Evolutionary conservation across 2,888 invertebrate genomes (phyloP).

Genomic region (Meiosimyza platycephala): DNA sequence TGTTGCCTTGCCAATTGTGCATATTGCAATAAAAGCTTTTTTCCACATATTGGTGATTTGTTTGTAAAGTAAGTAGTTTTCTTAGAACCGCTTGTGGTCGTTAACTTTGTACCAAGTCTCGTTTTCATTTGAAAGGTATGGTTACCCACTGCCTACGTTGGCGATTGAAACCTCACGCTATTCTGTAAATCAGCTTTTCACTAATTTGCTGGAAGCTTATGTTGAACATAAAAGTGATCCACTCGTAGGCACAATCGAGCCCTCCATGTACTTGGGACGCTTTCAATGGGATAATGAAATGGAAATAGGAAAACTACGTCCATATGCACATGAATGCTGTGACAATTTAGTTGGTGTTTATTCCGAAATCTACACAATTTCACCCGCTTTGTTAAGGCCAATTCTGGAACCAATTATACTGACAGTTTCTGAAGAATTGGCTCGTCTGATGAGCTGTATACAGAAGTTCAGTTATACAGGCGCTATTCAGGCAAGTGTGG

Average conservation of each 20-base stretch:
- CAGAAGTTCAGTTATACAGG: constrained; percentile 76
- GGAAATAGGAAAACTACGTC: constrained; percentile 81
- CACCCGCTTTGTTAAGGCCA: constrained; percentile 80
- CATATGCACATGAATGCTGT: constrained; percentile 89
- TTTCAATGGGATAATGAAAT: constrained; percentile 87
- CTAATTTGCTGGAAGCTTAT: constrained; percentile 78
- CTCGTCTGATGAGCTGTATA: constrained; percentile 86
- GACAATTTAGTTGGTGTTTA: constrained; percentile 77
- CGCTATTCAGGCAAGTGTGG: constrained; percentile 83
- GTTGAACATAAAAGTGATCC: constrained; percentile 94
- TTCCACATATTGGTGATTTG: constrained; percentile 77
- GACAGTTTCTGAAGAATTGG: constrained; percentile 92
- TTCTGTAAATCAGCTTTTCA: constrained; percentile 69
- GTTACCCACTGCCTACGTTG: constrained; percentile 80
- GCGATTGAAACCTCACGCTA: constrained; percentile 78
- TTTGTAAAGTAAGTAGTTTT: constrained; percentile 67
- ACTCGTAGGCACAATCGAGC: constrained; percentile 94
- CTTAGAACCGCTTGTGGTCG: neutral
- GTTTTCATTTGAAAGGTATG: constrained; percentile 67
- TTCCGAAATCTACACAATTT: constrained; percentile 71
- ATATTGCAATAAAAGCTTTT: constrained; percentile 80
- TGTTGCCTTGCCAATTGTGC: constrained; percentile 90
- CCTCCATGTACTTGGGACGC: constrained; percentile 92
- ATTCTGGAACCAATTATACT: constrained; percentile 84
- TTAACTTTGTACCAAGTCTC: neutral